Percentiles rank a stretch among this genome's conserved stretches.
These are phyloP conservation scores for Aradophagus sp. DNA, from an alignment of 1,140 invertebrate genomes.

Conservation along the genomic window DNA sequence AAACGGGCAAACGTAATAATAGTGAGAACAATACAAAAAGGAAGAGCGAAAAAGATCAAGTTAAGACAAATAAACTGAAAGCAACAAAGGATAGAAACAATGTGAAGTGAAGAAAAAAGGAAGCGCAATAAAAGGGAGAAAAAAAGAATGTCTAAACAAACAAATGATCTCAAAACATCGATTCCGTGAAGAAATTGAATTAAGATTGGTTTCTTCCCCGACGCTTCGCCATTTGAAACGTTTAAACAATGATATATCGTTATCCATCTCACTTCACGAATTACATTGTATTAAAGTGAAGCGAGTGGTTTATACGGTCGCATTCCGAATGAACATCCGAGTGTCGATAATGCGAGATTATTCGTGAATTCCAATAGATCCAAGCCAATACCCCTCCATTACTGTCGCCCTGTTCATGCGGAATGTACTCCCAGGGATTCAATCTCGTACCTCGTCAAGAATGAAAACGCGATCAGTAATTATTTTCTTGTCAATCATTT, in stretches of 20 bases:
- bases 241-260: constrained; percentile 49
- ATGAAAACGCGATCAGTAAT: constrained; percentile 48
- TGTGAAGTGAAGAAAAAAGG: background rate
- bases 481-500: constrained; percentile 59
- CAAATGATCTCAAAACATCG: background rate
- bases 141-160: constrained; percentile 1
- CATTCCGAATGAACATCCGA: constrained; percentile 55
- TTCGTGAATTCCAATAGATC: constrained; percentile 59
- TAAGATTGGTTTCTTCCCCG: constrained; percentile 15
- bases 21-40: background rate
- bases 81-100: background rate
- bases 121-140: background rate
- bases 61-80: too few relatives aligned
- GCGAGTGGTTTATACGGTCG: constrained; percentile 54
- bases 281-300: constrained; percentile 55
- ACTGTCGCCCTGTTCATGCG: constrained; percentile 49
- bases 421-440: constrained; percentile 55
- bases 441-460: constrained; percentile 53
- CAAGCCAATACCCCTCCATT: constrained; percentile 55
- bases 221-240: constrained; percentile 18
- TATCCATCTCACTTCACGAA: constrained; percentile 48
- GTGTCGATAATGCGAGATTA: constrained; percentile 59
- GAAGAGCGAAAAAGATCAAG: background rate
- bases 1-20: too few relatives aligned
- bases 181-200: constrained; percentile 21